Base-by-base conservation (phyloP, 1,140 invertebrate genomes). In the Drosophila athabasca region DNA sequence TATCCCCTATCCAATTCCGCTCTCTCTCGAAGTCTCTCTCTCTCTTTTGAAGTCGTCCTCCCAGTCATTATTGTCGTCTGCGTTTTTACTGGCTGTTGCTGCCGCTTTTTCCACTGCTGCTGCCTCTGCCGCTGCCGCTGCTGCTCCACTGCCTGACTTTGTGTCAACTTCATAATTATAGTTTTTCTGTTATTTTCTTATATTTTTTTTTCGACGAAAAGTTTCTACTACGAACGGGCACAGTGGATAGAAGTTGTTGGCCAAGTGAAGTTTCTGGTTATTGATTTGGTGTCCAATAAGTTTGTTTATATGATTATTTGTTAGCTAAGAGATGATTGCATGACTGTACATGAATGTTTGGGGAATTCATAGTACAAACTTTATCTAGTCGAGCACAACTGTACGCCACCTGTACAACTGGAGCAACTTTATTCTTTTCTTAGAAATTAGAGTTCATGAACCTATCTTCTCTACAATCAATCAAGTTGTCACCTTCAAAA, bases 91-190 rank as follows among this genome's bases (percentile, higher is more conserved):
- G 58, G 52, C 43, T 53, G 53, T 29, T 44, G 64, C 64, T 70
- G 31, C 31, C 31, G 50, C 58, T 50, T 49, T 53, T 71, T 46
- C 50, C 54, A 54, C 58, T 71, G 41, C 59, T 60, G 49, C 68
- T 60, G 53, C 73, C 51, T 50, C n/a, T n/a, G n/a, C n/a, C n/a
- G n/a, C 50, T 64, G 35, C 50, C 58, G 26, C 55, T 62, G 35
- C 50, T 55, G 62, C 59, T 62, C 35, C 35, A 43, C 66, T 74
- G 65, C 72, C 76, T 69, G 83, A 88, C 83, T 88, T 76, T 88
- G 83, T 83, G 76, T 88, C 83, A 88, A 88, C 83, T 83, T 72
- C 83, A 76, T 87, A 79, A 88, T 88, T 88, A 87, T 88, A 75
- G 71, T 76, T 79, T 85, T 85, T 71, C 44, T 73, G 44, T 66